These are phyloP conservation scores for Harmothoe impar DNA, from an alignment of 2,888 invertebrate genomes.

Conservation along the genomic window DNA sequence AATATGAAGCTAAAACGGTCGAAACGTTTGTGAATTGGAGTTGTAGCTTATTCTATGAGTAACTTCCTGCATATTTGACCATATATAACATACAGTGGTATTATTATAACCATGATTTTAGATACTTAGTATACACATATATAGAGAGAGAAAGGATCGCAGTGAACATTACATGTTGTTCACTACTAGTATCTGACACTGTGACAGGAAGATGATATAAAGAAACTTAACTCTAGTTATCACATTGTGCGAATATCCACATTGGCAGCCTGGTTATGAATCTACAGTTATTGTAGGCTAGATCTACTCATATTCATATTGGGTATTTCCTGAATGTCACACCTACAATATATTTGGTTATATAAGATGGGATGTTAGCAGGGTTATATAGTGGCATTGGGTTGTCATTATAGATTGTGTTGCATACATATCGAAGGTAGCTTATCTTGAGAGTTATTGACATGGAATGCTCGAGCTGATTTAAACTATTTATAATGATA, in stretches of 20 bases:
- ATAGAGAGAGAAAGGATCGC: background rate
- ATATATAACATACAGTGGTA: no score
- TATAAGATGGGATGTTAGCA: background rate
- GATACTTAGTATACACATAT: background rate
- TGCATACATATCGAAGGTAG: background rate
- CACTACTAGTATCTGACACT: no score
- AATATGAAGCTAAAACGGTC: no score
- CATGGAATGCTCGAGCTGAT: constrained; percentile 31
- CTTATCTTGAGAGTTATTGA: constrained; percentile 15
- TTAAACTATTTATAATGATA: background rate
- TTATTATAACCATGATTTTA: no score
- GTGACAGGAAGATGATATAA: background rate
- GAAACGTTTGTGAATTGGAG: no score
- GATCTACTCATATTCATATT: background rate
- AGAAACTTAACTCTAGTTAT: background rate
- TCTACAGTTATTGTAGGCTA: background rate
- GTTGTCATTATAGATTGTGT: background rate
- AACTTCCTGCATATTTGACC: no score
- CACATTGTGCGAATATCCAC: constrained; percentile 29
- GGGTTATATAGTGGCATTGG: background rate
- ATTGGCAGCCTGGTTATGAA: constrained; percentile 9
- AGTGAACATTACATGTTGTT: background rate
- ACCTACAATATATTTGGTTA: background rate
- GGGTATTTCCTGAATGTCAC: background rate
- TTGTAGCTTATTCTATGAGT: no score